phyloP scores from a whole-genome alignment of 2,113 vertebrate species.

The Clupea harengus region DNA sequence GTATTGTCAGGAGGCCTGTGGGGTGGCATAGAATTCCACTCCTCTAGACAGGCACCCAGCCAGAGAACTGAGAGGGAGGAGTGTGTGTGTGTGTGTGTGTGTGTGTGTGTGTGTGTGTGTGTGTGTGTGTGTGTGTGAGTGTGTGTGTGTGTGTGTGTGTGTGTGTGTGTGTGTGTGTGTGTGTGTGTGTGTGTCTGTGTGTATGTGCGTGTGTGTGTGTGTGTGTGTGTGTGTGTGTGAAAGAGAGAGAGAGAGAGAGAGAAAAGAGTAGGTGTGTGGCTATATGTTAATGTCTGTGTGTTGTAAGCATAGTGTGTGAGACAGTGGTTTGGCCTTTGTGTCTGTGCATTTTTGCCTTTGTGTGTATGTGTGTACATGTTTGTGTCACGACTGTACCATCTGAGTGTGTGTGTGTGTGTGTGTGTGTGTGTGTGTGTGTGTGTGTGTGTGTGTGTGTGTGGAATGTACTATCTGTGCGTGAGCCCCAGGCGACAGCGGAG shows the following conservation, averaged over 20 bases:
- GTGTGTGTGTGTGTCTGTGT: slow-evolving; percentile 28
- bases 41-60: too few relatives aligned
- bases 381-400: too few relatives aligned
- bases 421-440: neutral
- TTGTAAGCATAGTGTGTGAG: slow-evolving; percentile 15
- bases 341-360: slow-evolving; percentile 23
- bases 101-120: neutral
- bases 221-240: neutral
- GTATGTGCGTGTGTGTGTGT: neutral
- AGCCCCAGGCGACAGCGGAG: slow-evolving; percentile 70
- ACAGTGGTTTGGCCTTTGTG: slow-evolving; percentile 28
- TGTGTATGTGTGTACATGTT: neutral
- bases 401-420: neutral
- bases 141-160: slow-evolving; percentile 35
- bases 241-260: too few relatives aligned
- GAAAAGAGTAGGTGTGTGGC: neutral
- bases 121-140: neutral
- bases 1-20: too few relatives aligned
- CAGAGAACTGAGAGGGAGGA: too few relatives aligned
- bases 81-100: slow-evolving; percentile 15
- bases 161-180: slow-evolving; percentile 21
- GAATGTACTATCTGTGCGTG: slow-evolving; percentile 53
- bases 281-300: neutral
- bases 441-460: slow-evolving; percentile 58
- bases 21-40: too few relatives aligned